Conservation (phyloP, 2,797 vertebrate species). For the Catamblyrhynchus diadema region DNA sequence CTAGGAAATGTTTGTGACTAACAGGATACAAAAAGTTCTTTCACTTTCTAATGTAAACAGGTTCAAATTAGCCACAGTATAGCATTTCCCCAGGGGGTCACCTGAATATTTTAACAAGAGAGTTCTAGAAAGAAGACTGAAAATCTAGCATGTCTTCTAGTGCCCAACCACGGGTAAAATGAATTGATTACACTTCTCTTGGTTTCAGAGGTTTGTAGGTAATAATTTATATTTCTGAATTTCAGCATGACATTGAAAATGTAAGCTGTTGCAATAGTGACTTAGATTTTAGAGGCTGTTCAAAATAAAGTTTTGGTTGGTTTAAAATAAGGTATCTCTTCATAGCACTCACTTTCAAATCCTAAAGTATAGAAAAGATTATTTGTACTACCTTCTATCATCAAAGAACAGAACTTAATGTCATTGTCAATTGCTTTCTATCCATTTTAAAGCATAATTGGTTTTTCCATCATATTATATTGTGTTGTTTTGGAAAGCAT, state of each 20-base stretch:
- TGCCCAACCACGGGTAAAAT: conserved; percentile 48
- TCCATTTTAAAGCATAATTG: neutral
- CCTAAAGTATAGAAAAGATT: neutral
- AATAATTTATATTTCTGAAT: conserved; percentile 54
- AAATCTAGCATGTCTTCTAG: conserved; percentile 46
- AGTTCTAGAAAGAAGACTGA: conserved; percentile 17
- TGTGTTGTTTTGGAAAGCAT: neutral
- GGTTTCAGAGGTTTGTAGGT: conserved; percentile 60
- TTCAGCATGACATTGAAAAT: conserved; percentile 18
- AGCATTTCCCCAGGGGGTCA: conserved; percentile 25
- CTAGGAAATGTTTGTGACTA: conserved; percentile 53
- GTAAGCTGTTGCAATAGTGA: neutral
- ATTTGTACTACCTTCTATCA: neutral
- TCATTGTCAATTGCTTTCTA: neutral
- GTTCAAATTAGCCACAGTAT: conserved; percentile 35
- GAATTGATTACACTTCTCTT: conserved; percentile 57
- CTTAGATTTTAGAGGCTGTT: neutral
- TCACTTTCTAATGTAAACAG: conserved; percentile 69
- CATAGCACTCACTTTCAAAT: conserved; percentile 5
- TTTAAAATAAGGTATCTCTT: neutral
- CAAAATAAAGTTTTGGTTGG: neutral
- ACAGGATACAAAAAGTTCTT: conserved; percentile 57
- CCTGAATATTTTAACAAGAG: conserved; percentile 69
- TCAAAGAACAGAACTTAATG: neutral
- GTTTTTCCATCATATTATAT: neutral